These are phyloP conservation scores for Mycetomoellerius zeteki DNA, from an alignment of 1,140 invertebrate species.

Conservation along the genomic window DNA sequence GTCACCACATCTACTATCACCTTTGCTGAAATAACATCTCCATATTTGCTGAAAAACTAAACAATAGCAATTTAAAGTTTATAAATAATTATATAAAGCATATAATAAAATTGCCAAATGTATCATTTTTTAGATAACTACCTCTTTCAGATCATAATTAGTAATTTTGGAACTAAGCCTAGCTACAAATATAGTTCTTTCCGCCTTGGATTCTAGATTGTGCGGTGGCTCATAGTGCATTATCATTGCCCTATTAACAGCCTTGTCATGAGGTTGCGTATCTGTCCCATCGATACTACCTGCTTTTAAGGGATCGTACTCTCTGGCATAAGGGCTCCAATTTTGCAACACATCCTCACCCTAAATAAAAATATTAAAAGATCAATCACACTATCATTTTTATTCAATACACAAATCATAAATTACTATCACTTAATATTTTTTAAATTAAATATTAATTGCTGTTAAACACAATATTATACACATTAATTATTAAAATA, in stretches of 20 bases:
- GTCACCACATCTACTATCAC: constrained; percentile 94
- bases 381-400: neutral
- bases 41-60: constrained; percentile 90
- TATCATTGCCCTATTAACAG: constrained; percentile 91
- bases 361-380: constrained; percentile 12
- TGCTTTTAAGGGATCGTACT: constrained; percentile 91
- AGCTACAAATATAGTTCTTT: constrained; percentile 93
- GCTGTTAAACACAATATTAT: neutral
- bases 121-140: constrained; percentile 51
- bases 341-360: constrained; percentile 72
- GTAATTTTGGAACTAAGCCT: constrained; percentile 92
- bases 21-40: constrained; percentile 90
- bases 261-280: constrained; percentile 93
- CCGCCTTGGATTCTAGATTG: constrained; percentile 90
- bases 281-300: constrained; percentile 96
- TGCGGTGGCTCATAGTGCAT: constrained; percentile 91
- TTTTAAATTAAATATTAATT: neutral
- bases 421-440: constrained; percentile 4
- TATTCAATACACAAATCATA: neutral
- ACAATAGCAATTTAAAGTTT: constrained; percentile 13
- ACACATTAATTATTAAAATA: neutral
- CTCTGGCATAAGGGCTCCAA: constrained; percentile 87
- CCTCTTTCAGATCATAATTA: constrained; percentile 84
- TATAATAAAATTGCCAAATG: constrained; percentile 11
- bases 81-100: neutral